Percentiles rank a stretch among this genome's conserved stretches.
Evolutionary conservation across 2,113 vertebrate genomes (phyloP).

Genomic region (Calidris pugnax): DNA sequence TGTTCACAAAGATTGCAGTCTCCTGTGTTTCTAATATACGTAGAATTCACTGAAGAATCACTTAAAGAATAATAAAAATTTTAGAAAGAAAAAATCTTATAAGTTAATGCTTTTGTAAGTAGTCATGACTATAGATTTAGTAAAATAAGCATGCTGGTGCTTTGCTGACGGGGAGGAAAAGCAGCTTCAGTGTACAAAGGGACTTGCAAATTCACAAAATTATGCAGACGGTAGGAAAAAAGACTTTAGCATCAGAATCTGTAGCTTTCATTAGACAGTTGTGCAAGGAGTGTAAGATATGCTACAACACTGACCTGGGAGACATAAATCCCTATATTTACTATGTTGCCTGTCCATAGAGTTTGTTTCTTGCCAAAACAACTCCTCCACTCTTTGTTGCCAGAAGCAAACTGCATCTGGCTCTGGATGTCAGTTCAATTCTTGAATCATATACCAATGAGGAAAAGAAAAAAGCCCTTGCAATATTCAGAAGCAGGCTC

Average conservation of each 20-base stretch:
- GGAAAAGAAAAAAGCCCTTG: neutral
- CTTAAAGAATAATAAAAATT: neutral
- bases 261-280: neutral
- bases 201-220: neutral
- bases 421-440: neutral
- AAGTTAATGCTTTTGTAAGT: neutral
- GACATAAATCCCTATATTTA: neutral
- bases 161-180: neutral
- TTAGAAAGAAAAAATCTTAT: neutral
- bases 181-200: neutral
- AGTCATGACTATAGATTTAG: neutral
- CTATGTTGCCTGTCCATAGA: neutral
- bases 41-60: neutral
- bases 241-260: neutral
- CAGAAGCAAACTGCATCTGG: neutral
- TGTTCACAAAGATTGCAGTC: neutral
- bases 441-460: neutral
- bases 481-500: slow-evolving; percentile 26
- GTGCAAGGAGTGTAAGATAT: neutral
- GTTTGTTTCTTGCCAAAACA: neutral
- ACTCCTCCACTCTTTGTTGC: neutral
- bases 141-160: neutral
- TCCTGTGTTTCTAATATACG: neutral
- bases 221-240: neutral
- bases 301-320: neutral